These are phyloP conservation scores for Lapara coniferarum DNA, from an alignment of 2,888 invertebrate genomes.

Conservation along the genomic window DNA sequence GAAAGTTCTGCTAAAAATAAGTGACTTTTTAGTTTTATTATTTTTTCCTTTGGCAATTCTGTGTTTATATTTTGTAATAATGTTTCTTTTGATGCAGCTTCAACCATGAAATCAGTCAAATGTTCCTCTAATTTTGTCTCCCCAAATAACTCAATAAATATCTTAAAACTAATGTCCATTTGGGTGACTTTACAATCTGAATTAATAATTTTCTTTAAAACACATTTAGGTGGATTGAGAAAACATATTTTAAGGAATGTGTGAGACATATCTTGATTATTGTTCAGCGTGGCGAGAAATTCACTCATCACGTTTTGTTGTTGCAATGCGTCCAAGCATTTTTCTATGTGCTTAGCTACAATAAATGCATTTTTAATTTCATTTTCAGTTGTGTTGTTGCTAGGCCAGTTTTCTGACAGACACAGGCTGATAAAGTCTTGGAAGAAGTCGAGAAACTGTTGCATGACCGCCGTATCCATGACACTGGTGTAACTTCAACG, in stretches of 20 bases:
- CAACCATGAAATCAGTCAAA: conserved; percentile 66
- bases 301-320: conserved; percentile 67
- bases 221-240: conserved; percentile 64
- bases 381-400: conserved; percentile 62
- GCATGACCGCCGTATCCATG: conserved; percentile 71
- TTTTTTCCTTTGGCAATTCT: conserved; percentile 54
- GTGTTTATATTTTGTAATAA: conserved; percentile 54
- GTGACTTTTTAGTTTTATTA: conserved; percentile 62
- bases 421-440: conserved; percentile 79
- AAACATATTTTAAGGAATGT: conserved; percentile 59
- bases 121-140: conserved; percentile 60
- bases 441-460: conserved; percentile 78
- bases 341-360: conserved; percentile 81
- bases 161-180: conserved; percentile 60
- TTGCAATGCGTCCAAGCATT: conserved; percentile 72
- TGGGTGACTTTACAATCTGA: conserved; percentile 56
- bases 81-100: conserved; percentile 69
- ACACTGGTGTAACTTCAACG: conserved; percentile 69
- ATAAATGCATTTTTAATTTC: conserved; percentile 82
- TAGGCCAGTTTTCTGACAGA: conserved; percentile 76
- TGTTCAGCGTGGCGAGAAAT: conserved; percentile 61
- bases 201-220: conserved; percentile 68
- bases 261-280: conserved; percentile 45
- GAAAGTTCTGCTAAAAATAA: conserved; percentile 57
- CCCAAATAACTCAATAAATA: conserved; percentile 63